phyloP scores from a whole-genome alignment of 2,888 invertebrate species.

The Sepiola atlantica region DNA sequence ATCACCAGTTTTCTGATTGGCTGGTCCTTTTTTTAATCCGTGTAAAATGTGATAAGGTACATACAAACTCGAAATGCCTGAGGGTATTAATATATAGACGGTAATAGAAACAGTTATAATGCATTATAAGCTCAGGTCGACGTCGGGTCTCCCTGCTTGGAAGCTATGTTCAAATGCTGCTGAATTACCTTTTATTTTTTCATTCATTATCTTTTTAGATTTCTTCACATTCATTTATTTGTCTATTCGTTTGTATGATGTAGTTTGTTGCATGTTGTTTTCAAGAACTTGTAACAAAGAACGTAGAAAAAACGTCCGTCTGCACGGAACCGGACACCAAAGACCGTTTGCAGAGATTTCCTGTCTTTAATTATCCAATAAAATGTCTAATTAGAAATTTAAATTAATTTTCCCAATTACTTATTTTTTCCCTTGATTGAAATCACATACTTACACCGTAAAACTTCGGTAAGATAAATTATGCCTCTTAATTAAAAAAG shows the following conservation, averaged over 20 bases:
- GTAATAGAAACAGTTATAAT: no score
- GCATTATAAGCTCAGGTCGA: no score
- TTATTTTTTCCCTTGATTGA: not conserved
- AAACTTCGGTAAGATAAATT: not conserved
- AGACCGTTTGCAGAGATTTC: not conserved
- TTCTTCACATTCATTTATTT: not conserved
- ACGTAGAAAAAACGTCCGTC: not conserved
- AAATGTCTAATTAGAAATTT: not conserved
- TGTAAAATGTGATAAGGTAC: no score
- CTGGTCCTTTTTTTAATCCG: no score
- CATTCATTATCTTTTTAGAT: not conserved
- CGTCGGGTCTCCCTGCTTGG: no score
- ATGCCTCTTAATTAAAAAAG: constrained; percentile 3
- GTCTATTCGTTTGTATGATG: no score
- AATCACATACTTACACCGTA: not conserved
- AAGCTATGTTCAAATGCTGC: no score
- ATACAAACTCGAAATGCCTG: no score
- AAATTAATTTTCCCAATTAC: not conserved
- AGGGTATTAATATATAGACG: no score
- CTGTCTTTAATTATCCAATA: not conserved
- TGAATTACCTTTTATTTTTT: not conserved
- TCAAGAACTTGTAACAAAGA: not conserved
- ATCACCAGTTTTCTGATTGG: no score
- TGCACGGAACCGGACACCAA: not conserved
- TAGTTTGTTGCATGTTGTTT: not conserved